Base-by-base conservation (phyloP, 1,140 invertebrate species). In the Luehdorfia chinensis region DNA sequence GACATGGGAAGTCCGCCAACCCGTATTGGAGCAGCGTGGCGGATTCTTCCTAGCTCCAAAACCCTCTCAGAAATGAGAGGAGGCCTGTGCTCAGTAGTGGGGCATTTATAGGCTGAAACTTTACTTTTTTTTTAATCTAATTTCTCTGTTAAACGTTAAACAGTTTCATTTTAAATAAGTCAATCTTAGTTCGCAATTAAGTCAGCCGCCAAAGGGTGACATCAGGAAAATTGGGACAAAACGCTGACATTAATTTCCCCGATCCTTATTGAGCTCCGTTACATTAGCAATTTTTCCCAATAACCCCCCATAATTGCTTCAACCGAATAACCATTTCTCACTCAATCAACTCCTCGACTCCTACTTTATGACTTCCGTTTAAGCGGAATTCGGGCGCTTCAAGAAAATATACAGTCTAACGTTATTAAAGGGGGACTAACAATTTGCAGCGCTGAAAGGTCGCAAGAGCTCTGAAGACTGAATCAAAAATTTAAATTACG, bases 401-500 rank as follows among this genome's bases (percentile, higher is more conserved):
- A 65, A 71, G 48, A 57, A 57, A 64, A 63, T 60, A 63, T 59
- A 41, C 46, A 59, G 66, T 76, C 71, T 66, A 79, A 69, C 65
- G 57, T 66, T 75, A 73, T 69, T 70, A 79, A 71, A 64, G 54
- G 62, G 57, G 57, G 48, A 46, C 52, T 50, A 49, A 56, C 62
- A 2, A 63, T 68, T 75, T 68, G 57, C 65, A 77, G 66, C 64
- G 67, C 67, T 75, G 44, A 36, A 70, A 62, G 55, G 55, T 69
- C 55, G 66, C 59, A 50, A 50, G 56, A n/a, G n/a, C n/a, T n/a
- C n/a, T n/a, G n/a, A n/a, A n/a, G 51, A 50, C 52, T 55, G 70
- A 75, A 73, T 76, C 74, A 80, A 80, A 80, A 74, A 80, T 80
- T 77, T 77, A 77, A 80, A 80, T 80, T 77, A 59, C 64, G 57